Evolutionary conservation across 2,888 invertebrate genomes (phyloP), one percentile per base, ranked within the genome.

Genomic region (Catocala sponsa): DNA sequence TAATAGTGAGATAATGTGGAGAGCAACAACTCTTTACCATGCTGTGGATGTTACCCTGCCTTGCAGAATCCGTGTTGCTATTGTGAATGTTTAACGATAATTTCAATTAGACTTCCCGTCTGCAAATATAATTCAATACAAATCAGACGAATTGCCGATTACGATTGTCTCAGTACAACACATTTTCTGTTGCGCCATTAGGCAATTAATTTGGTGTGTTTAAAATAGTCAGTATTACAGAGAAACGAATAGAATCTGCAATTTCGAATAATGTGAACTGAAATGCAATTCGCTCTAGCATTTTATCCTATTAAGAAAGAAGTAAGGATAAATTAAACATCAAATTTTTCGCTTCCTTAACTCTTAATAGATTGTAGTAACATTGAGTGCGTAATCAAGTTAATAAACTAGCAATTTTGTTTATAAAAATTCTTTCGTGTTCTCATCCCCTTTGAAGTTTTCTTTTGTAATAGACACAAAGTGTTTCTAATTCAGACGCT

Each of bases 381-480:
- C 35, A 62, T 66, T 65, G 48, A 56, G 43, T 49, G 54, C 63
- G 58, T 64, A 68, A 73, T 71, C 58, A 71, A 76, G 76, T 74
- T 78, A 79, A 78, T 80, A 77, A 80, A 79, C 77, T 70, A 76
- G 64, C 65, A 70, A 75, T 74, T 76, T 70, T 74, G 61, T 78
- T 72, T 75, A 70, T 65, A 68, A 78, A 77, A 72, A 78, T 68
- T 67, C 73, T 63, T 67, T 60, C 66, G 57, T 68, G 72, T 25
- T 25, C 25, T 25, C 63, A 64, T 70, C 66, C 72, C 72, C 72
- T 83, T 82, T 76, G 75, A 83, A 81, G 80, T 83, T 84, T 84
- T 80, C 84, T 84, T 78, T 86, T 87, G 81, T 85, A 76, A 83
- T 81, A 76, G 72, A 79, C 76, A 81, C 79, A 84, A 84, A 87